A percentile compares a stretch with the other conserved stretches of the same genome.
These are phyloP conservation scores for Ctenopoma multispine DNA, from an alignment of 2,797 vertebrate species.

Conservation along the genomic window DNA sequence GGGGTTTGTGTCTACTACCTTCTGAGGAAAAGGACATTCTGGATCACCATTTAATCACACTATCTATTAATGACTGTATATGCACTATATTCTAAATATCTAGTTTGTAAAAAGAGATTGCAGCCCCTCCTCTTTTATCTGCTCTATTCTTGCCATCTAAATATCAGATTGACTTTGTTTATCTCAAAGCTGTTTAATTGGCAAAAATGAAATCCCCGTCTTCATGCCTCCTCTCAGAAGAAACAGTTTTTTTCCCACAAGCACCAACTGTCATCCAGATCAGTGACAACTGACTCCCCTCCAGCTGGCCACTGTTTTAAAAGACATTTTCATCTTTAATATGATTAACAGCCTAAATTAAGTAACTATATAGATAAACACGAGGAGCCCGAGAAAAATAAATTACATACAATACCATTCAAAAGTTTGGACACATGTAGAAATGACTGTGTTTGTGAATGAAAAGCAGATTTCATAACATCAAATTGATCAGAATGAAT, in stretches of 20 bases:
- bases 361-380: constrained; percentile 14
- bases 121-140: constrained; percentile 22
- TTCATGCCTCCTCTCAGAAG: constrained; percentile 40
- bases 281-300: constrained; percentile 59
- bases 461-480: no score
- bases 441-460: no score
- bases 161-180: constrained; percentile 56
- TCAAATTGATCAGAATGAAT: no score
- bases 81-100: constrained; percentile 8
- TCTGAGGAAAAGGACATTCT: neutral
- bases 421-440: no score
- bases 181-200: constrained; percentile 59
- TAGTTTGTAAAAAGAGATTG: constrained; percentile 19
- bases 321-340: constrained; percentile 41
- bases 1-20: neutral
- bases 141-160: constrained; percentile 35
- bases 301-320: constrained; percentile 54
- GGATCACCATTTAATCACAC: no score
- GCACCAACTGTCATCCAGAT: constrained; percentile 63
- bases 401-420: no score
- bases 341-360: constrained; percentile 31
- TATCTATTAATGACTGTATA: constrained; percentile 1
- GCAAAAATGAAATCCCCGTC: constrained; percentile 47
- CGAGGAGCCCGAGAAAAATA: no score
- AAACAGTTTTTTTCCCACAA: constrained; percentile 43